Percentiles rank a stretch among this genome's conserved stretches.
phyloP scores from a whole-genome alignment of 2,888 invertebrate genomes.

The Troides helena region DNA sequence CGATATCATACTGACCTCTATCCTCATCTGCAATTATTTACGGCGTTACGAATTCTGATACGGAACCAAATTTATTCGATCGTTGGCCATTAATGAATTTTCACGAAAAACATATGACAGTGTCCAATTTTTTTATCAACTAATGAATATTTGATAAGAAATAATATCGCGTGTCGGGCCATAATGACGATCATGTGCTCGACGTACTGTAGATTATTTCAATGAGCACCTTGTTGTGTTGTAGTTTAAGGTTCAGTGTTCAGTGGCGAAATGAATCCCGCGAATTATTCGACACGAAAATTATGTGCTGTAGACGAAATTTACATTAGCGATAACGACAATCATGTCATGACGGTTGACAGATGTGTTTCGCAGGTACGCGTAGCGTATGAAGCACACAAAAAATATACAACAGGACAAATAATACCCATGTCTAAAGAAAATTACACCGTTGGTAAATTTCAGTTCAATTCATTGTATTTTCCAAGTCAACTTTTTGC shows the following conservation, averaged over 20 bases:
- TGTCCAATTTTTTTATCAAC: neutral
- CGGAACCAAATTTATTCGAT: no score
- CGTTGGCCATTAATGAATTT: neutral
- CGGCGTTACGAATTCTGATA: no score
- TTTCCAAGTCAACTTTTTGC: no score
- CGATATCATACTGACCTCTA: no score
- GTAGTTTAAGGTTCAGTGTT: neutral
- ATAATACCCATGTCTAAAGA: no score
- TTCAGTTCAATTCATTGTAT: no score
- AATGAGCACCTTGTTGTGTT: neutral
- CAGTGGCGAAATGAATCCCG: constrained; percentile 3
- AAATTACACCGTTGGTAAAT: no score
- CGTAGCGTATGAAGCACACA: no score
- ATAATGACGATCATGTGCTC: neutral
- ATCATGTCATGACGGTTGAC: constrained; percentile 6
- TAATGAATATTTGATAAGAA: constrained; percentile 6
- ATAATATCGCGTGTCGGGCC: neutral
- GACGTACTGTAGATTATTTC: no score
- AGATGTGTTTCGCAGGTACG: neutral
- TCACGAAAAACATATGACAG: neutral
- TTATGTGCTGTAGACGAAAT: constrained; percentile 7
- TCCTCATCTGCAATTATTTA: no score
- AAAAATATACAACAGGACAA: no score
- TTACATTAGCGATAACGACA: constrained; percentile 7
- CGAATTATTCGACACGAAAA: constrained; percentile 5